Conservation (phyloP, 2,888 invertebrate genomes). For the Clusia tigrina region DNA sequence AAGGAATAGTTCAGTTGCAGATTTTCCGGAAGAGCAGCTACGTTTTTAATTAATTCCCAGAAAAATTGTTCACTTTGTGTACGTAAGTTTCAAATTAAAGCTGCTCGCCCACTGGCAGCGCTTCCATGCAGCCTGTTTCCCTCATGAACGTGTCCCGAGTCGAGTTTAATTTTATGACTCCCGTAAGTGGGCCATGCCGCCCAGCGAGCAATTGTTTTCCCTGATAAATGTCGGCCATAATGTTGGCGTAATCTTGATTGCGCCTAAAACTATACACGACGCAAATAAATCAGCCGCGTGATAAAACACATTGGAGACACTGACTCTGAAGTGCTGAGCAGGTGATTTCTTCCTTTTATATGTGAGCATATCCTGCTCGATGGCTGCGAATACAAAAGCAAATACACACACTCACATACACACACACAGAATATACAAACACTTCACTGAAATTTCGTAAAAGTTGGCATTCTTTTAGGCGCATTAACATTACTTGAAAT, state of each 20-base stretch:
- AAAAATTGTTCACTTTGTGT: background rate
- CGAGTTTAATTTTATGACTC: background rate
- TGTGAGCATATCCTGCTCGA: too few species aligned
- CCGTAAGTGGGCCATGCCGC: background rate
- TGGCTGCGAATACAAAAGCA: conserved; percentile 9
- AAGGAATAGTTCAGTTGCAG: too few species aligned
- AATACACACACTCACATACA: conserved; percentile 2
- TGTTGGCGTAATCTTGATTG: conserved; percentile 38
- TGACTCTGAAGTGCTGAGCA: conserved; percentile 14
- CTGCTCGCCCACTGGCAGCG: too few species aligned
- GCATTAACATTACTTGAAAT: conserved; percentile 55
- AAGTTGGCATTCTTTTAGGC: conserved; percentile 19
- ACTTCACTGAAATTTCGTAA: conserved; percentile 29
- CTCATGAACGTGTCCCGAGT: background rate
- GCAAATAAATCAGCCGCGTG: conserved; percentile 48
- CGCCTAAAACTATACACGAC: conserved; percentile 55
- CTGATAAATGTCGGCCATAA: conserved; percentile 26
- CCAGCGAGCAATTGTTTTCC: background rate
- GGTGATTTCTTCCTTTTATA: too few species aligned
- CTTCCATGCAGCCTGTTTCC: too few species aligned
- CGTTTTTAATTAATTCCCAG: background rate
- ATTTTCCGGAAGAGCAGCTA: too few species aligned
- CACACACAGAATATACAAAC: conserved; percentile 40
- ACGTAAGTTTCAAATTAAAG: background rate
- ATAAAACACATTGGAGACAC: conserved; percentile 43